Base-by-base conservation (phyloP, 2,797 vertebrate species). In the Danio jaintianensis region DNA sequence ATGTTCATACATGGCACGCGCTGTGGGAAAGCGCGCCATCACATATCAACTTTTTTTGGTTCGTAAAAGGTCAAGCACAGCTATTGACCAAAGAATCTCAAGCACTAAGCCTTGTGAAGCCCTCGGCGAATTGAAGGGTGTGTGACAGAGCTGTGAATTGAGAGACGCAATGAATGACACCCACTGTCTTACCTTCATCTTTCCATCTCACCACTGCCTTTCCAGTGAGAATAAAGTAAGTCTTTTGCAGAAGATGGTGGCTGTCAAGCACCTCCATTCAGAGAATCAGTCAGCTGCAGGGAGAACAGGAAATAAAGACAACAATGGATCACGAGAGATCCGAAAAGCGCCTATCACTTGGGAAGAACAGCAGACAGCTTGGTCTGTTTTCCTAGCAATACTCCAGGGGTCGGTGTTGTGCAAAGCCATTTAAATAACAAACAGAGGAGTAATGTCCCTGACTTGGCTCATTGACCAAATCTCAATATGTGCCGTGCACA, bases 161-260 rank as follows among this genome's bases (percentile, higher is more conserved):
- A 86, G 80, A 86, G 77, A 81, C 16, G 64, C 88, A 87, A 91
- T 84, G 86, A 90, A 89, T 86, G 87, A 88, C 89, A 87, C 72
- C 20, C 77, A 79, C 40, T 66, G 73, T 82, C 80, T 82, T 76
- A 79, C 79, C 84, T 82, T 82, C 79, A 59, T 81, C 73, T 82
- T 69, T 77, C 78, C 78, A 63, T 82, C 62, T 47, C 79, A 38
- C 80, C 48, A 15, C n/a, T 10, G 72, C 71, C 79, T 82, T 85
- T 84, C 77, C 81, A 53, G 70, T 52, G 78, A 87, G 84, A 82
- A 79, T 84, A 83, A 84, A 81, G 77, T 81, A 79, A 75, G 87
- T 85, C 76, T 86, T 87, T 87, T 83, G 71, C 75, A 69, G 77
- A 84, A 42, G 73, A 78, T 61, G 59, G 42, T 67, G 69, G 76